Evolutionary conservation across 2,797 vertebrate species (phyloP).

Genomic region (Peromyscus aztecus): DNA sequence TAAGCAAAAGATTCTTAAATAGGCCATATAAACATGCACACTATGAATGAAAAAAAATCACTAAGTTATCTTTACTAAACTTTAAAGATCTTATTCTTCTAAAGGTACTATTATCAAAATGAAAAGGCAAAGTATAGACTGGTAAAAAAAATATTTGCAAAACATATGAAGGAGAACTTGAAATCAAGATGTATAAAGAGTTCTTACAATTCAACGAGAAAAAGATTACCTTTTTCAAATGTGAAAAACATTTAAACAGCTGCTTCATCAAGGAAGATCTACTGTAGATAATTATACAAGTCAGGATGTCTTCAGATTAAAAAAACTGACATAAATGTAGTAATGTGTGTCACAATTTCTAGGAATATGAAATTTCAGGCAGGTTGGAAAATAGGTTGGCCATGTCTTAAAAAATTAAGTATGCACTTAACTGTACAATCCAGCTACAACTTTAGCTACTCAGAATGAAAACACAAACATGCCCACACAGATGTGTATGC

Average conservation of each 20-base stretch:
- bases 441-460: neutral
- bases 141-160: constrained; percentile 5
- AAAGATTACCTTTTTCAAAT: neutral
- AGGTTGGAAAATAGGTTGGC: neutral
- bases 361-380: neutral
- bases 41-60: neutral
- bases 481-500: neutral
- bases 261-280: neutral
- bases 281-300: neutral
- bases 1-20: constrained; percentile 4
- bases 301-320: neutral
- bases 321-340: constrained; percentile 3
- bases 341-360: neutral
- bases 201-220: neutral
- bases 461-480: neutral
- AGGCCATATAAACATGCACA: neutral
- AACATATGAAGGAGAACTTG: neutral
- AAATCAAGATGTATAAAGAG: neutral
- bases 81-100: constrained; percentile 3
- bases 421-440: neutral
- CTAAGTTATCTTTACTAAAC: neutral
- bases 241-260: constrained; percentile 21
- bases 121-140: neutral
- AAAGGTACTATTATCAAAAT: neutral
- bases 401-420: neutral